Percentiles rank a stretch among this genome's conserved stretches.
Evolutionary conservation across 1,140 invertebrate species (phyloP).

Genomic region (Metaphire vulgaris): DNA sequence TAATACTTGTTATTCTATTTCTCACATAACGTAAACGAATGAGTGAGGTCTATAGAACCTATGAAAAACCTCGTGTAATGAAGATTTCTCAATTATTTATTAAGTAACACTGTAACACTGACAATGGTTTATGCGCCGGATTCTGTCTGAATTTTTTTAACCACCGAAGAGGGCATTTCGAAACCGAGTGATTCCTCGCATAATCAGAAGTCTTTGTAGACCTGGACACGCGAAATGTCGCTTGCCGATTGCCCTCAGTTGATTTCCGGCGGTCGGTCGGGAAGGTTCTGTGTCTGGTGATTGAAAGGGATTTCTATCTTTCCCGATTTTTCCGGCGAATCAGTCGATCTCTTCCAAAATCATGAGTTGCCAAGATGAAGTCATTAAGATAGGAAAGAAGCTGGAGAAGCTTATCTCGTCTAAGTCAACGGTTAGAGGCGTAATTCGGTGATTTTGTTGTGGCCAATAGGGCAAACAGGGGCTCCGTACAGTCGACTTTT

Average conservation of each 20-base stretch:
- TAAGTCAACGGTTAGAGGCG: slow-evolving; percentile 66
- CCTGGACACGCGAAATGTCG: neutral
- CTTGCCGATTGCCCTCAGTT: neutral
- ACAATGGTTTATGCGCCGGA: neutral
- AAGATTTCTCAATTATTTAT: neutral
- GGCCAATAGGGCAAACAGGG: neutral
- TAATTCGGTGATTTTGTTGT: neutral
- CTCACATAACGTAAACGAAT: no score
- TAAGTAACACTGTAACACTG: neutral
- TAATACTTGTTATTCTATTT: no score
- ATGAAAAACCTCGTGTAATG: no score
- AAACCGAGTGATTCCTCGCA: no score
- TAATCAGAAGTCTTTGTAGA: no score
- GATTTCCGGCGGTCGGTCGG: neutral
- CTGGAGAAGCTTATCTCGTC: slow-evolving; percentile 80
- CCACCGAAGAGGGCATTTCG: neutral
- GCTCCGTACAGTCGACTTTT: no score
- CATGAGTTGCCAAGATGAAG: slow-evolving; percentile 72
- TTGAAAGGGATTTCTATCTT: neutral
- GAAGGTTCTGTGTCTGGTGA: neutral
- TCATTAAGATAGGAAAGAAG: slow-evolving; percentile 87
- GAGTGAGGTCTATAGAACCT: no score
- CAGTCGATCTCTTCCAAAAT: neutral
- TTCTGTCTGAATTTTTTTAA: neutral
- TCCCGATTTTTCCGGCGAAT: neutral